Evolutionary conservation across 1,140 invertebrate species (phyloP), one percentile per base, ranked within the genome.

Genomic region (Penaeus indicus): DNA sequence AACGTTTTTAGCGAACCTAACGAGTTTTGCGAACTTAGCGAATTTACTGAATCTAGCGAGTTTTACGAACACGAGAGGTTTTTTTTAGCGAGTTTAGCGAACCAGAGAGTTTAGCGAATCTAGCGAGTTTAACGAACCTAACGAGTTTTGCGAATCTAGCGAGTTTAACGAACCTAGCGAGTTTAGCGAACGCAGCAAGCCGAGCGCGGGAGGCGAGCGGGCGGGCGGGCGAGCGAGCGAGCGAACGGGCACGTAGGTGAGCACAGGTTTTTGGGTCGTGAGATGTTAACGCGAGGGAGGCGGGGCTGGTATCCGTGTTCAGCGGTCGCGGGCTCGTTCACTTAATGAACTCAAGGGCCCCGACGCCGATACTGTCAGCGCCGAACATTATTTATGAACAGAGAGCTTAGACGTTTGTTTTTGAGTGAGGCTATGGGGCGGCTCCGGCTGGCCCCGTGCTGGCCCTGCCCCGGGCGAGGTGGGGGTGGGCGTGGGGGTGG

Each of bases 311-410:
- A 85, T 54, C 72, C 84, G 42, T 85, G 84, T 85, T 62, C 84
- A 77, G 69, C 67, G 54, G 69, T 60, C 84, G 25, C 18, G 16
- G 8, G 69, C 67, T 85, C 84, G 84, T 85, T 78, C 84, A 7
- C 16, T 64, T 85, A 85, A 85, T 85, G 84, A 85, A 38, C 84
- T 85, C 84, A 85, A 85, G 84, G 84, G 84, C 13, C 54, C 84
- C 84, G 84, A 54, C 84, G 32, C 84, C 67, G 84, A 85, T 85
- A 85, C 32, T 78, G 84, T 77, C 84, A 38, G 72, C 84, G 13
- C 11, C 47, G 18, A 27, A 54, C 72, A 85, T 85, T 85, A 85
- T 85, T 85, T 85, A 85, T 85, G 84, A 22, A 85, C 69, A 19
- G 21, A 78, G 61, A 8, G 61, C 72, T 75, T 75, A 47, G 84